Conservation (phyloP, 1,140 invertebrate species). For the Steinernema feltiae region DNA sequence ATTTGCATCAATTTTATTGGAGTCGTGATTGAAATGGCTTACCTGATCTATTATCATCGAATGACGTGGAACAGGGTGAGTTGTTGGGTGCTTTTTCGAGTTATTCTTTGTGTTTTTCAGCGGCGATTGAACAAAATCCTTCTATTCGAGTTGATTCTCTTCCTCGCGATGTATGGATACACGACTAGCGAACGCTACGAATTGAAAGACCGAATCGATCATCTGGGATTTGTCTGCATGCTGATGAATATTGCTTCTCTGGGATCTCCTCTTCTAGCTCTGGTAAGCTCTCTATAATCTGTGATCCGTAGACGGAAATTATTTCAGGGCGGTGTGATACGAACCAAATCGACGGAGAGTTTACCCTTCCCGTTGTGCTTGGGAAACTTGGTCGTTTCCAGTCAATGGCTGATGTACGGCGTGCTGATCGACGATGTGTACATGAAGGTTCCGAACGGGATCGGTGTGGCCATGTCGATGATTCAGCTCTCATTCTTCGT, state of each 20-base stretch:
- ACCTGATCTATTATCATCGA: slow-evolving; percentile 51
- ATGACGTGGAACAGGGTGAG: slow-evolving; percentile 48
- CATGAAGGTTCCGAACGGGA: slow-evolving; percentile 53
- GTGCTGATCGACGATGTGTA: slow-evolving; percentile 55
- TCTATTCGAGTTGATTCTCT: slow-evolving; percentile 24
- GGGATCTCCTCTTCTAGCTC: slow-evolving; percentile 40
- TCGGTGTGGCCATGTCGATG: slow-evolving; percentile 45
- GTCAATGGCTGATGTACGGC: slow-evolving; percentile 54
- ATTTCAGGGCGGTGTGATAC: slow-evolving; percentile 49
- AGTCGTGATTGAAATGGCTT: slow-evolving; percentile 44
- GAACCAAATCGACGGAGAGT: slow-evolving; percentile 47
- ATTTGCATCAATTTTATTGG: slow-evolving; percentile 52
- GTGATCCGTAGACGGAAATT: neutral
- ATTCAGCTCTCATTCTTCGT: slow-evolving; percentile 53
- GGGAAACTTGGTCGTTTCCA: slow-evolving; percentile 47
- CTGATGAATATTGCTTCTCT: slow-evolving; percentile 50
- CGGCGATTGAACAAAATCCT: slow-evolving; percentile 38
- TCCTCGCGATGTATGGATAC: slow-evolving; percentile 22
- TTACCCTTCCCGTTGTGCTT: slow-evolving; percentile 53
- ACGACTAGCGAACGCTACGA: slow-evolving; percentile 19
- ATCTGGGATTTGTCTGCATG: slow-evolving; percentile 52
- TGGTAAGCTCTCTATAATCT: slow-evolving; percentile 30
- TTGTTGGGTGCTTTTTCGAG: slow-evolving; percentile 13
- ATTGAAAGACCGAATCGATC: slow-evolving; percentile 40
- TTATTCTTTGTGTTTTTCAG: no score